These are phyloP conservation scores for Amphipyra berbera DNA, from an alignment of 2,888 invertebrate species.

Conservation along the genomic window DNA sequence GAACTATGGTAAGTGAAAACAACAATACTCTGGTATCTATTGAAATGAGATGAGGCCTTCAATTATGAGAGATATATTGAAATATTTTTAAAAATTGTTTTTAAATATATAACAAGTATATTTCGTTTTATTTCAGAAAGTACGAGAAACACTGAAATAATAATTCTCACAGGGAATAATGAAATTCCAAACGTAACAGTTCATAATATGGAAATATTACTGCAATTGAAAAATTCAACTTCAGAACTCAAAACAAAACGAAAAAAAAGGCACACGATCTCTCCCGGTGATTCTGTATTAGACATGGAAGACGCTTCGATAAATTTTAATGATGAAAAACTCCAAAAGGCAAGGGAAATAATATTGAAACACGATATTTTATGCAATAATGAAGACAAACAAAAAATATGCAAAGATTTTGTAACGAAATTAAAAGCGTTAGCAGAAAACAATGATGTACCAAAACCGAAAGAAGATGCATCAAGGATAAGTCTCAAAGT, in stretches of 20 bases:
- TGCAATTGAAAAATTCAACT: constrained; percentile 71
- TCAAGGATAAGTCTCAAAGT: constrained; percentile 29
- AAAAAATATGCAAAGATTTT: constrained; percentile 76
- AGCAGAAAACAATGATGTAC: constrained; percentile 44
- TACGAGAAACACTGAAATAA: constrained; percentile 71
- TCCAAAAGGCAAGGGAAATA: constrained; percentile 73
- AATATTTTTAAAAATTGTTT: too few relatives aligned
- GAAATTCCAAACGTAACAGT: constrained; percentile 71
- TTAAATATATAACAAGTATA: too few relatives aligned
- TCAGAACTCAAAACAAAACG: constrained; percentile 52
- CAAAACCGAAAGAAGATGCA: constrained; percentile 21
- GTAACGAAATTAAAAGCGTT: constrained; percentile 72
- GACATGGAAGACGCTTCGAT: constrained; percentile 46
- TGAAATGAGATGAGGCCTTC: too few relatives aligned
- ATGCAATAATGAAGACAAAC: constrained; percentile 72
- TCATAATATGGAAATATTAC: constrained; percentile 67
- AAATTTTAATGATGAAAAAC: constrained; percentile 68
- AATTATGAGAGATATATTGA: too few relatives aligned
- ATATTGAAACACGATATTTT: constrained; percentile 74
- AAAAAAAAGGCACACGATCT: constrained; percentile 65
- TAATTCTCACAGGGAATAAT: constrained; percentile 71
- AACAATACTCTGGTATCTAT: neutral
- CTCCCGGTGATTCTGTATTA: constrained; percentile 4
- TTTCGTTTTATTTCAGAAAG: constrained; percentile 62
- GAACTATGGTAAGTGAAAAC: constrained; percentile 66